Conservation (phyloP, 1,140 invertebrate species). For the Sycophila sp. region DNA sequence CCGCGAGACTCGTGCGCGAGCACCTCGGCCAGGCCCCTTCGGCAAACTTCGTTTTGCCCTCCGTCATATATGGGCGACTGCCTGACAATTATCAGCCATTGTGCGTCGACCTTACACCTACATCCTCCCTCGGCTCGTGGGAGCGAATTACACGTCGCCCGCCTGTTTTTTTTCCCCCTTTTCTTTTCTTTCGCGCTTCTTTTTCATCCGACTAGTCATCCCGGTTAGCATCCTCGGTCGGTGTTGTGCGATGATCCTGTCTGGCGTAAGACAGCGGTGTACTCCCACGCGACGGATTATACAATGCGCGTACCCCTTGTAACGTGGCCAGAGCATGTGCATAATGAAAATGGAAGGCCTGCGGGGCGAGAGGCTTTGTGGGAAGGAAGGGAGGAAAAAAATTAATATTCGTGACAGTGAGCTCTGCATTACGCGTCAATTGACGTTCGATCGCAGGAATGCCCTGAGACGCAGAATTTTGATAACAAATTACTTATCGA, state of each 20-base stretch:
- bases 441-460: too few species aligned
- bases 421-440: too few species aligned
- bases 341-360: conserved; percentile 31
- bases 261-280: neutral
- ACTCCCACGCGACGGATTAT: conserved; percentile 30
- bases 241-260: neutral
- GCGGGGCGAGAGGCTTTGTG: neutral
- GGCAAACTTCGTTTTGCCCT: conserved; percentile 57
- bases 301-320: neutral
- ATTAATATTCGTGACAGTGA: too few species aligned
- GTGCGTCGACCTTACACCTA: conserved; percentile 34
- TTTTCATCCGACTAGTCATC: neutral
- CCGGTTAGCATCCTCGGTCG: neutral
- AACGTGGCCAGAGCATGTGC: too few species aligned
- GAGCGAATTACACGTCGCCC: conserved; percentile 34
- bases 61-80: conserved; percentile 47
- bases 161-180: conserved; percentile 13
- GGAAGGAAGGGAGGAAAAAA: too few species aligned
- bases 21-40: conserved; percentile 45
- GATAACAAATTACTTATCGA: too few species aligned
- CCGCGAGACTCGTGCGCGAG: conserved; percentile 51
- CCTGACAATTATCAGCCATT: conserved; percentile 63
- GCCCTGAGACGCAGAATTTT: too few species aligned
- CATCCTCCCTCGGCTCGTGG: neutral
- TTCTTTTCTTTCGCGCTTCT: conserved; percentile 21